Conservation (phyloP, 2,113 vertebrate species). For the Gallinago paraguaiae region DNA sequence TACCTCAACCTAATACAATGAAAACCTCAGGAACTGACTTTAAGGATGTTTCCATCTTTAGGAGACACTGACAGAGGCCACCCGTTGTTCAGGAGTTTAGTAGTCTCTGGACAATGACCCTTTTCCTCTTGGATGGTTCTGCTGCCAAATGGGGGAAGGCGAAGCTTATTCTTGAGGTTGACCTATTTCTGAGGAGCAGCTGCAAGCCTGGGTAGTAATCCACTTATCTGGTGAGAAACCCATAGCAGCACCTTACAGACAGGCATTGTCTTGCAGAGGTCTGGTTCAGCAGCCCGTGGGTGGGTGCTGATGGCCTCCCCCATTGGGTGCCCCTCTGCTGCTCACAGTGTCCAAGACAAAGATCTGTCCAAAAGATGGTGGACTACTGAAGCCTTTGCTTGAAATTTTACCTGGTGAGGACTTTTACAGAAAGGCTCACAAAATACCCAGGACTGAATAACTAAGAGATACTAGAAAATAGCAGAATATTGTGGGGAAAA, state of each 20-base stretch:
- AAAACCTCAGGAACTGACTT: not conserved
- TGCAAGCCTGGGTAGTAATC: conserved; percentile 36
- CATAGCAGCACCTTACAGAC: conserved; percentile 11
- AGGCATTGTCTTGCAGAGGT: not conserved
- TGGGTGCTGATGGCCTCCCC: not conserved
- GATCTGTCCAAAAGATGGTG: not conserved
- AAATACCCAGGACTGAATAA: not conserved
- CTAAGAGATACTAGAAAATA: not conserved
- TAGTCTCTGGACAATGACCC: not conserved
- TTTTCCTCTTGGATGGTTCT: conserved; percentile 36
- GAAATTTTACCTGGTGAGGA: not conserved
- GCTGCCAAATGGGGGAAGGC: not conserved
- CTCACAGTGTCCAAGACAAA: rapidly evolving
- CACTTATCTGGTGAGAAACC: conserved; percentile 38
- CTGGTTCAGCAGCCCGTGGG: not conserved
- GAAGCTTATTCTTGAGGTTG: conserved; percentile 12
- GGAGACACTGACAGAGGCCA: not conserved
- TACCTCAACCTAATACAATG: not conserved
- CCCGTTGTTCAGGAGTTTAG: not conserved
- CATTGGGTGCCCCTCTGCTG: not conserved
- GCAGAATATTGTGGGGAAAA: not conserved
- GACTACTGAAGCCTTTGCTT: not conserved
- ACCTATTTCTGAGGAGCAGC: conserved; percentile 57
- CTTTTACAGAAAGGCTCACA: not conserved
- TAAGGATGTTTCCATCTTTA: not conserved